Base-by-base conservation (phyloP, 2,113 vertebrate genomes). In the Nanorana parkeri region DNA sequence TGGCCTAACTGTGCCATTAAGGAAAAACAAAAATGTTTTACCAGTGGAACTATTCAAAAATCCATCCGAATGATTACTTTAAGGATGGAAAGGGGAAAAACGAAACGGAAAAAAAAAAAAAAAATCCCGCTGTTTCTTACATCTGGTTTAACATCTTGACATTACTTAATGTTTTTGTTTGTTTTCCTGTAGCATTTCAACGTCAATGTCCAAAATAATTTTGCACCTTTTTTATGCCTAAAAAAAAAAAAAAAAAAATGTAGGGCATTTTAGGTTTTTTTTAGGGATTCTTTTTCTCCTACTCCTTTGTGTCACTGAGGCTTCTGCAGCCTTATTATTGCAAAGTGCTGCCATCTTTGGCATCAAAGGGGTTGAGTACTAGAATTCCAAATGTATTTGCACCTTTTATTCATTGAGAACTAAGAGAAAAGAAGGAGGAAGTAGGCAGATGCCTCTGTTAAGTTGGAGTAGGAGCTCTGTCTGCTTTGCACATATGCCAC, bases 401-500 rank as follows among this genome's bases (percentile, higher is more conserved):
- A 92, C 91, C 91, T 92, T 92, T 90, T 86, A 77, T 89, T 86
- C 15, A 73, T 87, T 85, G 85, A 88, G 29, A 78, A 88, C 87
- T 88, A 86, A 89, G 84, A 85, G 86, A 84, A 84, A 88, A 86
- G 72, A 78, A 84, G 68, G 81, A 68, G 68, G 32, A 41, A 90
- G 89, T 91, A 89, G 89, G 87, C 87, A 77, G 85, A 56, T n/a
- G 67, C 23, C 63, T 79, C 60, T 86, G 87, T 89, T 91, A 88
- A 90, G 87, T 90, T 89, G 90, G 89, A 87, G 89, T 88, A 87
- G 88, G 88, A 86, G 87, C 85, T 88, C 88, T 87, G 90, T 90
- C 87, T 91, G 89, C 91, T 90, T 92, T 92, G 91, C 90, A 92
- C 91, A 92, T 92, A 90, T 92, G 89, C 91, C 90, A 92, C 87